Evolutionary conservation across 1,140 invertebrate genomes (phyloP).

Genomic region (Plutomurus gul): DNA sequence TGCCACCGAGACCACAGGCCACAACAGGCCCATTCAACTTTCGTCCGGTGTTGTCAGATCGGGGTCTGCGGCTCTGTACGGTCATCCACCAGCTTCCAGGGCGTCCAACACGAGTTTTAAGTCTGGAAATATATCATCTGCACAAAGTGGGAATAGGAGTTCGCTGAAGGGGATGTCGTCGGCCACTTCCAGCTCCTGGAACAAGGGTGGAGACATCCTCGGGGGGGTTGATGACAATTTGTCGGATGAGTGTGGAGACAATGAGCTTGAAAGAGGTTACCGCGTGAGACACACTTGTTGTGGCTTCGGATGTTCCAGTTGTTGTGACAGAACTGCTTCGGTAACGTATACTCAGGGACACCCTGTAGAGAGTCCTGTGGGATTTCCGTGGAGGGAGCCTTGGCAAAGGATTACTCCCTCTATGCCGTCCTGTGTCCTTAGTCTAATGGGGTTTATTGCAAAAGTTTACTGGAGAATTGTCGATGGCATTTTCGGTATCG

Average conservation of each 20-base stretch:
- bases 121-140: neutral
- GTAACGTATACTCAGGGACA: neutral
- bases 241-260: constrained; percentile 9
- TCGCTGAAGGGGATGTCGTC: neutral
- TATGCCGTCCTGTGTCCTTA: constrained; percentile 44
- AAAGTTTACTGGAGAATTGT: constrained; percentile 53
- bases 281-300: constrained; percentile 33
- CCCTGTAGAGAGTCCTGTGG: neutral
- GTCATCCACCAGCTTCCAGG: neutral
- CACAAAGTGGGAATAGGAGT: neutral
- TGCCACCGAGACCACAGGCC: neutral
- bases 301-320: constrained; percentile 30
- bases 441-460: constrained; percentile 48
- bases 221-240: neutral
- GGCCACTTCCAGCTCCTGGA: neutral
- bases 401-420: constrained; percentile 12
- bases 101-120: neutral
- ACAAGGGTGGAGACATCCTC: neutral
- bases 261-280: neutral
- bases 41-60: neutral
- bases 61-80: neutral
- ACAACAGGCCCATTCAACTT: neutral
- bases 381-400: constrained; percentile 29
- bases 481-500: constrained; percentile 49
- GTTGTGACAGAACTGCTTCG: neutral